These are phyloP conservation scores for Sebastes melanostomus DNA, from an alignment of 2,797 vertebrate species.

Conservation along the genomic window DNA sequence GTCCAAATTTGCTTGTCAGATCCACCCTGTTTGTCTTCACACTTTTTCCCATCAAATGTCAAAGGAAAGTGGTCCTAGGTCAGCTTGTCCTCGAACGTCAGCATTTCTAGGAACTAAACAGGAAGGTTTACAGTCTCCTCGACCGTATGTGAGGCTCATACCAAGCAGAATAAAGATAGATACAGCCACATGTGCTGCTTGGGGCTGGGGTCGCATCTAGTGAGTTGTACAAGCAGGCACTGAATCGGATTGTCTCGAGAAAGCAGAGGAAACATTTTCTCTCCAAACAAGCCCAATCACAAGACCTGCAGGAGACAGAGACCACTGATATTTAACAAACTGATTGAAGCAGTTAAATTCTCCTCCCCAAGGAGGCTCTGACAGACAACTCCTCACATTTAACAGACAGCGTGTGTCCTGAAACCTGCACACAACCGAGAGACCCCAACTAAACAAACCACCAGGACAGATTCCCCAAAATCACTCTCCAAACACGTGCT, in stretches of 20 bases:
- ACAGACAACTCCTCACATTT: neutral
- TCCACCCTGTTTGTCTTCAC: neutral
- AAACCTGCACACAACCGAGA: neutral
- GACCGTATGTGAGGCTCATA: neutral
- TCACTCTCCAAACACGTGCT: neutral
- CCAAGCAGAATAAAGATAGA: neutral
- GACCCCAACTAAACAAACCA: constrained; percentile 13
- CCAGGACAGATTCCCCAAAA: constrained; percentile 13
- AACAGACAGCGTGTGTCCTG: neutral
- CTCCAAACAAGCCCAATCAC: constrained; percentile 2
- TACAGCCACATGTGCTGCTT: neutral
- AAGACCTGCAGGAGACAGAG: constrained; percentile 1
- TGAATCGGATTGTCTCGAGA: neutral
- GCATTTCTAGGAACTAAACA: neutral
- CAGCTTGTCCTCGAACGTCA: constrained; percentile 10
- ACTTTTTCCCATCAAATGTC: constrained; percentile 12
- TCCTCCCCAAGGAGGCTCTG: neutral
- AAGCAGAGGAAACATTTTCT: neutral
- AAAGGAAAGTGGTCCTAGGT: constrained; percentile 5
- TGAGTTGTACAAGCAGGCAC: neutral
- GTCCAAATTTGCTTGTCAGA: neutral
- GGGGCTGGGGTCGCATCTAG: neutral
- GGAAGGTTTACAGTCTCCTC: neutral
- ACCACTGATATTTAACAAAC: constrained; percentile 1
- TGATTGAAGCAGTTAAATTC: neutral